Percentiles rank a stretch among this genome's conserved stretches.
phyloP scores from a whole-genome alignment of 2,888 invertebrate genomes.

The Carpatolechia fugitivella region DNA sequence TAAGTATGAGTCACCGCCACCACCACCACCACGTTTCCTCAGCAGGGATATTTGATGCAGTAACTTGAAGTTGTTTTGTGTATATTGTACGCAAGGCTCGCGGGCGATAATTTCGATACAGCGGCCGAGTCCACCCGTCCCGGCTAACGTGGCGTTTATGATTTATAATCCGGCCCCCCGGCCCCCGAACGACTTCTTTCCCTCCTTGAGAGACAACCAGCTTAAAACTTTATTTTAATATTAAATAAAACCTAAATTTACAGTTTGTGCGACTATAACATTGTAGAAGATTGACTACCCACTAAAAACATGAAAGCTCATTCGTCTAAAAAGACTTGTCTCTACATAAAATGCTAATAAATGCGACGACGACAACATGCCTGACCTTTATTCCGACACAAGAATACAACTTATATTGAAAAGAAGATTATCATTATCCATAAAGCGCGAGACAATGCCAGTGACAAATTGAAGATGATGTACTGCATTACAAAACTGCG shows the following conservation, averaged over 20 bases:
- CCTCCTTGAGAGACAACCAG: constrained; percentile 54
- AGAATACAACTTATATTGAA: not conserved
- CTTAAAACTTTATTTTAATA: constrained; percentile 67
- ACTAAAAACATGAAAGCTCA: constrained; percentile 3
- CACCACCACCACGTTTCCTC: constrained; percentile 52
- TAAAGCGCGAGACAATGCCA: constrained; percentile 14
- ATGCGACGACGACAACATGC: constrained; percentile 13
- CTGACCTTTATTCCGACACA: constrained; percentile 14
- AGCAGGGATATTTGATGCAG: constrained; percentile 65
- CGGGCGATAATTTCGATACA: constrained; percentile 72
- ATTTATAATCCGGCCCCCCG: constrained; percentile 73
- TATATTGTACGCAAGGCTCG: constrained; percentile 64
- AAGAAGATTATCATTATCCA: constrained; percentile 11
- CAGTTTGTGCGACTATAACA: constrained; percentile 60
- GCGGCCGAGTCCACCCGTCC: constrained; percentile 35
- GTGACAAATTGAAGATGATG: constrained; percentile 19
- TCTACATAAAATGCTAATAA: constrained; percentile 12
- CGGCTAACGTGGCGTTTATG: constrained; percentile 72
- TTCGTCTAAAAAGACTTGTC: not conserved
- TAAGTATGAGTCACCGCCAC: constrained; percentile 46
- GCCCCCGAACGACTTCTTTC: constrained; percentile 31
- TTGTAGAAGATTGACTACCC: constrained; percentile 37
- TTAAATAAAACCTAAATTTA: constrained; percentile 71
- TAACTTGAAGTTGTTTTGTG: constrained; percentile 73
- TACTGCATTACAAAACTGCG: constrained; percentile 17